Conservation (phyloP, 1,140 invertebrate species). For the Diploscapter pachys region DNA sequence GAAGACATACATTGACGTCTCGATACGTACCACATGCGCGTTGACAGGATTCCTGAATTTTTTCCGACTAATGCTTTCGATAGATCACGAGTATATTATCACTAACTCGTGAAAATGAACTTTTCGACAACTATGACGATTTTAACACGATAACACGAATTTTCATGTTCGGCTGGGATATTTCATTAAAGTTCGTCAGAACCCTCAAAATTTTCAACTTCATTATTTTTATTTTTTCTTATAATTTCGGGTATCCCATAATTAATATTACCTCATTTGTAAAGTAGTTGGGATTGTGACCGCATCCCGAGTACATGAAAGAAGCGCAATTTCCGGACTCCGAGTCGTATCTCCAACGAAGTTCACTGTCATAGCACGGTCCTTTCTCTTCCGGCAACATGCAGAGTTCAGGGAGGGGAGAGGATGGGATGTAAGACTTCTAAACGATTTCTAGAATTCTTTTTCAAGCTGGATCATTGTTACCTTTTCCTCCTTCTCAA, state of each 20-base stretch:
- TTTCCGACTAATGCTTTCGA: no score
- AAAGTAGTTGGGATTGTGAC: slow-evolving; percentile 52
- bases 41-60: slow-evolving; percentile 45
- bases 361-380: slow-evolving; percentile 48
- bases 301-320: slow-evolving; percentile 55
- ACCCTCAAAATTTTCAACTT: neutral
- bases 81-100: no score
- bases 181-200: no score
- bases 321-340: slow-evolving; percentile 43
- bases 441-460: no score
- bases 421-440: neutral
- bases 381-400: slow-evolving; percentile 50
- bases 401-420: slow-evolving; percentile 46
- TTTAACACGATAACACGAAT: no score
- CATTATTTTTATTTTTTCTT: neutral
- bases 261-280: slow-evolving; percentile 31
- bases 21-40: slow-evolving; percentile 54
- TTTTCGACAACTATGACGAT: no score
- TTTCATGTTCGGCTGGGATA: no score
- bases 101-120: no score
- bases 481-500: slow-evolving; percentile 1
- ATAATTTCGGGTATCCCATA: neutral
- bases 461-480: neutral
- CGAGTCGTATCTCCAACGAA: slow-evolving; percentile 45
- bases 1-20: slow-evolving; percentile 67